A percentile compares a stretch with the other conserved stretches of the same genome.
Evolutionary conservation across 37 sponge, comb jelly and placozoan genomes (phyloP).

Genomic region (Axinella damicornis): DNA sequence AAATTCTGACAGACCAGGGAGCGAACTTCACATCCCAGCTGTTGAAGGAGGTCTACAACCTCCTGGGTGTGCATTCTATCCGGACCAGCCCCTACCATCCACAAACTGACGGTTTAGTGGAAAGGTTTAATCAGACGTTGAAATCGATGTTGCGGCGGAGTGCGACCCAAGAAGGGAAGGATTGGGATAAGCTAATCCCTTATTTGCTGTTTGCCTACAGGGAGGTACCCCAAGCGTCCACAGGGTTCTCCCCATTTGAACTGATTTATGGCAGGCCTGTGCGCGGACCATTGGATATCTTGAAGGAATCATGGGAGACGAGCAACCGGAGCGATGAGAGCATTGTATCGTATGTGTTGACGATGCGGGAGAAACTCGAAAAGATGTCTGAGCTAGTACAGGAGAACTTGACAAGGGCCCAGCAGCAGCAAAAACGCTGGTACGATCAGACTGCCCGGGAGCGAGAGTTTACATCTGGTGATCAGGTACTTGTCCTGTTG

Average conservation of each 20-base stretch:
- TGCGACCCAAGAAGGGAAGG: not conserved
- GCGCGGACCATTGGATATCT: conserved; percentile 59
- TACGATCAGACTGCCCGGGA: conserved; percentile 39
- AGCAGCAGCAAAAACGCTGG: conserved; percentile 40
- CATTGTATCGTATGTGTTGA: conserved; percentile 38
- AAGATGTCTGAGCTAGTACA: conserved; percentile 30
- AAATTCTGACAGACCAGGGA: conserved; percentile 66
- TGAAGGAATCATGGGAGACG: conserved; percentile 51
- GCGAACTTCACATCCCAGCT: conserved; percentile 54
- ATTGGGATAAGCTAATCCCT: conserved; percentile 54
- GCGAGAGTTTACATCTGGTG: conserved; percentile 22
- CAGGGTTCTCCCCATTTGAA: conserved; percentile 66
- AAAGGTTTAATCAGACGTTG: conserved; percentile 57
- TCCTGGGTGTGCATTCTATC: conserved; percentile 32
- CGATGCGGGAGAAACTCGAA: conserved; percentile 36
- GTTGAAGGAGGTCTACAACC: conserved; percentile 43
- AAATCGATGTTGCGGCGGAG: conserved; percentile 40
- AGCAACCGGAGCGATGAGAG: conserved; percentile 2
- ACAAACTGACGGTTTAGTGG: conserved; percentile 64
- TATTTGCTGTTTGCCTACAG: conserved; percentile 59
- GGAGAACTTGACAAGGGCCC: conserved; percentile 38
- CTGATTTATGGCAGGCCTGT: conserved; percentile 52
- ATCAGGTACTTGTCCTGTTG: conserved; percentile 40
- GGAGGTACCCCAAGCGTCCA: conserved; percentile 47
- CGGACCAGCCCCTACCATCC: conserved; percentile 67